A percentile compares a stretch with the other conserved stretches of the same genome.
Evolutionary conservation across 2,113 vertebrate species (phyloP).

Genomic region (Xiphophorus couchianus): DNA sequence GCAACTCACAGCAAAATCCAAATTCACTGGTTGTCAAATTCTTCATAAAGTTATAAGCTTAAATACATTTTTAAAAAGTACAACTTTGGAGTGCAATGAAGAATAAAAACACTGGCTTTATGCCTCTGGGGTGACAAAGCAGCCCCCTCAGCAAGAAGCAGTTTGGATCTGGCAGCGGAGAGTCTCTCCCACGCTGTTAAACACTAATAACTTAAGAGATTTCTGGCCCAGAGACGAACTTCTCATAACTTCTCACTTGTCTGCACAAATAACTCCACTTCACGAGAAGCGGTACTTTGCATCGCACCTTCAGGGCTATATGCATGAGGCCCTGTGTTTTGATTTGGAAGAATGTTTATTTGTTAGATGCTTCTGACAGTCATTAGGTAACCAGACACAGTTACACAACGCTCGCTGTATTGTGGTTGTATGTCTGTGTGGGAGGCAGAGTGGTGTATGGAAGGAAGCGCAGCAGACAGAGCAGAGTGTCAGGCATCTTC

Average conservation of each 20-base stretch:
- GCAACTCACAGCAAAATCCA: background rate
- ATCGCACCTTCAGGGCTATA: background rate
- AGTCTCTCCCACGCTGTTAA: conserved; percentile 44
- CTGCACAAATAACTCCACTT: conserved; percentile 6
- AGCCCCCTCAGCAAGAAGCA: conserved; percentile 13
- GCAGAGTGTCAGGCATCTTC: background rate
- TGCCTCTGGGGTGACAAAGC: background rate
- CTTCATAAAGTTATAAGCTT: background rate
- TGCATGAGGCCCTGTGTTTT: background rate
- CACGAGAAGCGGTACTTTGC: background rate
- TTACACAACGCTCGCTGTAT: background rate
- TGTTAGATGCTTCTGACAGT: background rate
- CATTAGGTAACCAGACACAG: conserved; percentile 9
- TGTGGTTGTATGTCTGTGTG: conserved; percentile 8
- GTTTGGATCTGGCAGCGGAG: conserved; percentile 22
- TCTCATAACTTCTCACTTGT: conserved; percentile 34
- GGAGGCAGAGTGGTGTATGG: background rate
- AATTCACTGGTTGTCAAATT: background rate
- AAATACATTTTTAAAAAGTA: background rate
- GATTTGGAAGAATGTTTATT: background rate
- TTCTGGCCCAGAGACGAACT: conserved; percentile 18
- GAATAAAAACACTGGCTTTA: background rate
- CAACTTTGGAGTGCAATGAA: background rate
- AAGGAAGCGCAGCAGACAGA: conserved; percentile 3
- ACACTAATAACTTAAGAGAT: conserved; percentile 40